phyloP scores from a whole-genome alignment of 2,797 vertebrate species.

The Vipera latastei region DNA sequence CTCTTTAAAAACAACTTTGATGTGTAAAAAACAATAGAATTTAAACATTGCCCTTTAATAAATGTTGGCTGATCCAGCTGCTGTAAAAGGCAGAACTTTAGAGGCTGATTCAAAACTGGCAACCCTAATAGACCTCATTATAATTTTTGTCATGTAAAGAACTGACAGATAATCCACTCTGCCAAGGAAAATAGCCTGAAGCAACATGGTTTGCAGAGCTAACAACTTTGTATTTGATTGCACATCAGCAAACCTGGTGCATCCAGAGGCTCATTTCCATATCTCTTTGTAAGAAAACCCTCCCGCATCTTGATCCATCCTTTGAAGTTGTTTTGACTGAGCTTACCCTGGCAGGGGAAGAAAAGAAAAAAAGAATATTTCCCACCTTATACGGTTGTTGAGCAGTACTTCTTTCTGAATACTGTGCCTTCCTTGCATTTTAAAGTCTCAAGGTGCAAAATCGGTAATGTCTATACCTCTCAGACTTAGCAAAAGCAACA shows the following conservation, averaged over 20 bases:
- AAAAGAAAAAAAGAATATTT: background rate
- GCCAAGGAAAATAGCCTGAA: conserved; percentile 10
- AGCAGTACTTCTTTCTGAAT: conserved; percentile 21
- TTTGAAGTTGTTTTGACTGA: conserved; percentile 16
- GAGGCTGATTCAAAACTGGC: background rate
- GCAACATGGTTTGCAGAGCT: background rate
- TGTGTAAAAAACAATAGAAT: background rate
- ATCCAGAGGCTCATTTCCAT: background rate
- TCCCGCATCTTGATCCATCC: background rate
- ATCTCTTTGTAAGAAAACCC: background rate
- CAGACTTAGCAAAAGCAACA: conserved; percentile 28
- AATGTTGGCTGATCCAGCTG: background rate
- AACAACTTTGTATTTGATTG: background rate
- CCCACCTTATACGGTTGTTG: conserved; percentile 8
- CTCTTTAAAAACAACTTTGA: background rate
- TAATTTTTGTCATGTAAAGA: background rate
- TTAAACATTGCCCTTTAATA: background rate
- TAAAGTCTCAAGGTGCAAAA: conserved; percentile 29
- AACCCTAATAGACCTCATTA: background rate
- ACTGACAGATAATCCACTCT: background rate
- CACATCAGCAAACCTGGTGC: conserved; percentile 12
- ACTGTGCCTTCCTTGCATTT: conserved; percentile 43
- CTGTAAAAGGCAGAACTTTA: background rate
- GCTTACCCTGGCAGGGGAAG: background rate
- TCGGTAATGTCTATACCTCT: conserved; percentile 28